Evolutionary conservation across 2,888 invertebrate genomes (phyloP), one percentile per base, ranked within the genome.

Genomic region (Alloplasta piceator): DNA sequence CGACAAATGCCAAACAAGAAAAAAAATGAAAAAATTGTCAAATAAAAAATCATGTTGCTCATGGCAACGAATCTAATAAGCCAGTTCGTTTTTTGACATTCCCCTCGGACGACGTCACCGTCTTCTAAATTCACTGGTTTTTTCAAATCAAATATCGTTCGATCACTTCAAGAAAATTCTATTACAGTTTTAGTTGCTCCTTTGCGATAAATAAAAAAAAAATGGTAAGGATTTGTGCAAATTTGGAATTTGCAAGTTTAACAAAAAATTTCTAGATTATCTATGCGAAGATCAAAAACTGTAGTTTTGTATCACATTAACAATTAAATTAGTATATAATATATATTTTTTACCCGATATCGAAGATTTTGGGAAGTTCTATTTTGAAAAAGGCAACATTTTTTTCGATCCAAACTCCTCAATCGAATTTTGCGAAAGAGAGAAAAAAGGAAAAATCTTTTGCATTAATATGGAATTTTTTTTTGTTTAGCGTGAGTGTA

Each of bases 401-500:
- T 26, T 3, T n/a, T n/a, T n/a, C n/a, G n/a, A 26, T 26, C 1
- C 26, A 26, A 26, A n/a, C n/a, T 26, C 26, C 26, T 26, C 26
- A 26, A 26, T 26, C 26, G 26, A 26, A 3, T 26, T 26, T 26
- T 26, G 26, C 3, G 26, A 3, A 26, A 3, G 0, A 48, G 10
- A 4, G 38, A 43, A 41, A 7, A 52, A 63, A 55, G 58, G 66
- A 55, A 7, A 63, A 38, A 12, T 9, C 55, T 7, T 55, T 6
- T 46, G 14, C 26, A 26, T 26, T 26, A 26, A 26, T 26, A 26
- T 26, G 26, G 3, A n/a, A n/a, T 56, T 48, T 61, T 14, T 74
- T 60, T 12, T 36, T 68, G 80, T 92, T 87, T 92, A 96, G 97
- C 96, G 97, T 93, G 97, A 97, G 93, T 96, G 97, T 93, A 96